Percentiles rank a stretch among this genome's conserved stretches.
Conservation (phyloP, 2,797 vertebrate genomes). For the Malacoctenus gilli region DNA sequence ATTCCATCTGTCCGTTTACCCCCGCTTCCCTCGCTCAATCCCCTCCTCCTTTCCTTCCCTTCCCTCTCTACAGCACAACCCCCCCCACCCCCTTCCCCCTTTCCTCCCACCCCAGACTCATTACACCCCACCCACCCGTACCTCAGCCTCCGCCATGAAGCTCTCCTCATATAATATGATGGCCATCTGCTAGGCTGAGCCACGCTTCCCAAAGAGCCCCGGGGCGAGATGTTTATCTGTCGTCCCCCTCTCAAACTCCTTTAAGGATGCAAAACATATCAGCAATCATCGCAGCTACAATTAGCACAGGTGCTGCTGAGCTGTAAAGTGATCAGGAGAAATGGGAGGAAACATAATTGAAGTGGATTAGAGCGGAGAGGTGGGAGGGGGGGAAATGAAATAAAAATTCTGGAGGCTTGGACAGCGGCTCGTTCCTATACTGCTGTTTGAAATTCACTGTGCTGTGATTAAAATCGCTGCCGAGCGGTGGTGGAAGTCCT, state of each 20-base stretch:
- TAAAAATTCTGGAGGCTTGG: conserved; percentile 73
- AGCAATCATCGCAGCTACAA: conserved; percentile 74
- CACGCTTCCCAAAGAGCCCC: conserved; percentile 73
- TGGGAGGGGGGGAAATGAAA: conserved; percentile 66
- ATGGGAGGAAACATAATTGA: conserved; percentile 80
- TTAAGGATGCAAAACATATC: conserved; percentile 81
- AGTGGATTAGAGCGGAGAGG: conserved; percentile 77
- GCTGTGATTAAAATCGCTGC: conserved; percentile 77
- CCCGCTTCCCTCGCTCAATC: neutral
- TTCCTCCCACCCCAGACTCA: conserved; percentile 67
- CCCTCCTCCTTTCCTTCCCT: neutral
- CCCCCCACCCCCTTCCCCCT: too few species aligned
- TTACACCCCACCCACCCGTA: conserved; percentile 73
- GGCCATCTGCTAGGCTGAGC: conserved; percentile 82
- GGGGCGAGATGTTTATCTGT: conserved; percentile 79
- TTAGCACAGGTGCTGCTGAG: conserved; percentile 79
- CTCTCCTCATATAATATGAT: conserved; percentile 77
- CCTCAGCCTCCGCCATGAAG: conserved; percentile 64
- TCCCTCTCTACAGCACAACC: conserved; percentile 27
- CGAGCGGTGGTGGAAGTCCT: conserved; percentile 58
- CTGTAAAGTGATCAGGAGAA: conserved; percentile 82
- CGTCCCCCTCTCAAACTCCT: conserved; percentile 72
- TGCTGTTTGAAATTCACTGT: conserved; percentile 74
- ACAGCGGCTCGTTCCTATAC: conserved; percentile 68
- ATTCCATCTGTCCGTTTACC: neutral